Evolutionary conservation across 2,113 vertebrate genomes (phyloP), one percentile per base, ranked within the genome.

Genomic region (Chaetura pelagica): DNA sequence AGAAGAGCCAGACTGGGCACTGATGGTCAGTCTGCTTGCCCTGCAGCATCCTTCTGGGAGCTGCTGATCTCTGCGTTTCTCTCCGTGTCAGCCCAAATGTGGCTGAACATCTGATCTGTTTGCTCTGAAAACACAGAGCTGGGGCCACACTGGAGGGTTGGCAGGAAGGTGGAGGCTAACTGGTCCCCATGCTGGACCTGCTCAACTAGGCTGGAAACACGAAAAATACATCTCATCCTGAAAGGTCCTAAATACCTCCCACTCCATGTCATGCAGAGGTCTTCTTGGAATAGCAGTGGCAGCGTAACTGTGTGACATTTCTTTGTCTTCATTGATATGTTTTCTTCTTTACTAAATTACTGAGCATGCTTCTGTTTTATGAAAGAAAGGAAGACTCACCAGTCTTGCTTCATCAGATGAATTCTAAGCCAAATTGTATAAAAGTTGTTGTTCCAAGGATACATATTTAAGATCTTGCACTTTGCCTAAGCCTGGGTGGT

Each of bases 1-100:
- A 93, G 55, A 74, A 48, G 69, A 24, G 8, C 4, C 21, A 54
- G 74, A 14, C 18, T 11, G 7, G 51, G 20, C 6, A 5, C 52
- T 20, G 40, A 12, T 40, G 87, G 64, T 61, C 57, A 61, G n/a
- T 19, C 59, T 55, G 67, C 51, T 85, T 76, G 69, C 26, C 55
- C 72, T 90, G 66, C 21, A 48, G 73, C 5, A 0, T 51, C 93
- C 24, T 84, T 68, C 42, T 18, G 48, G 51, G 44, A 32, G 40
- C 52, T 94, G 69, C 62, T 58, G 74, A 30, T 76, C 52, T 48
- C 46, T 38, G 51, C 1, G 2, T 74, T 8, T 4, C 38, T 4
- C 34, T 63, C 0, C 0, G 22, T 64, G 49, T 52, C 87, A 58
- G 71, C 54, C 59, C 0, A 0, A 51, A 27, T 44, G 6, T 5